phyloP scores from a whole-genome alignment of 2,888 invertebrate species.

The Metopia argyrocephala region DNA sequence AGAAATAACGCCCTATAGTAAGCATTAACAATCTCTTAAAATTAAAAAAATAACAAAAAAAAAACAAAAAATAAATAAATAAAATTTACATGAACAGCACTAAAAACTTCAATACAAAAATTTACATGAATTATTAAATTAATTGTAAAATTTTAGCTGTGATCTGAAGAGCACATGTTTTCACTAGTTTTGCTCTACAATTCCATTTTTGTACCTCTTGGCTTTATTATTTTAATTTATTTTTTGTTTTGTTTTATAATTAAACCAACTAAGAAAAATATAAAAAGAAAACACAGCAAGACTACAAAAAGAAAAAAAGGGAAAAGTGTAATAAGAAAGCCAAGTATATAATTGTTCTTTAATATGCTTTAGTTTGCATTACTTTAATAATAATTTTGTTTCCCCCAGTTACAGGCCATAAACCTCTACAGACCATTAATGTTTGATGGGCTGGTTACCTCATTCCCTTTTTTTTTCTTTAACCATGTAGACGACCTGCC shows the following conservation, averaged over 20 bases:
- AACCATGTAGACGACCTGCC: slow-evolving; percentile 30
- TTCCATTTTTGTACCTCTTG: neutral
- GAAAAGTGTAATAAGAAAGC: neutral
- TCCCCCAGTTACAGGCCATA: slow-evolving; percentile 61
- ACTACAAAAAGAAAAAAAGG: neutral
- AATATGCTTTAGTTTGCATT: slow-evolving; percentile 63
- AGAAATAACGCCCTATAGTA: neutral
- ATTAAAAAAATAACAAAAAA: too few species aligned
- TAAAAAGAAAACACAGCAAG: slow-evolving; percentile 21
- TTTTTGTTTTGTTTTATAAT: neutral
- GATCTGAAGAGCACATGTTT: too few species aligned
- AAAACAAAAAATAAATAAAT: too few species aligned
- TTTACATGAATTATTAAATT: too few species aligned
- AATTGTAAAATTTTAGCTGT: neutral
- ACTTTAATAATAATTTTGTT: slow-evolving; percentile 57
- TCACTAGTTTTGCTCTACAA: too few species aligned
- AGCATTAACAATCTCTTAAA: neutral
- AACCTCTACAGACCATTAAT: slow-evolving; percentile 63
- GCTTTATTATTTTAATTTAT: slow-evolving; percentile 20
- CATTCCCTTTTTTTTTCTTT: neutral
- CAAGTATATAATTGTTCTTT: slow-evolving; percentile 61
- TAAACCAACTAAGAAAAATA: slow-evolving; percentile 1
- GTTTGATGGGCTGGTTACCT: slow-evolving; percentile 20
- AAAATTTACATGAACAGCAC: too few species aligned
- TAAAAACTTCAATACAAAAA: too few species aligned